Conservation (phyloP, 2,888 invertebrate species). For the Mythimna lalbum region DNA sequence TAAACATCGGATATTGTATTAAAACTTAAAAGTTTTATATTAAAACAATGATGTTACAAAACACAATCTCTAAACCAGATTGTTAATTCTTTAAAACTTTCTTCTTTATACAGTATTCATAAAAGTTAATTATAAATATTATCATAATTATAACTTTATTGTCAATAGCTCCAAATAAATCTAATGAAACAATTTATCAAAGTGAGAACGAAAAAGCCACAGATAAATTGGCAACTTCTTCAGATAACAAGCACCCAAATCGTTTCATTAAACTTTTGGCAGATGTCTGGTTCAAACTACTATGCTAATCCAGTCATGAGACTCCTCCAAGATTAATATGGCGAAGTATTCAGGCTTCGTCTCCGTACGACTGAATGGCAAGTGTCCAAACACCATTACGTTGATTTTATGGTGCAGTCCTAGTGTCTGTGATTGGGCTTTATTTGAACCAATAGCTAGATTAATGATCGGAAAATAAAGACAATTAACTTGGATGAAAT, state of each 20-base stretch:
- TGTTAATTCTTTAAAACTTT: too few species aligned
- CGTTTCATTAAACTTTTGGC: slow-evolving; percentile 44
- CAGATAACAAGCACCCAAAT: slow-evolving; percentile 10
- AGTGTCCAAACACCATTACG: slow-evolving; percentile 56
- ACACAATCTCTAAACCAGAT: too few species aligned
- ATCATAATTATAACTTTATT: too few species aligned
- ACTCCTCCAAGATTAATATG: slow-evolving; percentile 27
- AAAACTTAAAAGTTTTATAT: not conserved
- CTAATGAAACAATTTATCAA: not conserved
- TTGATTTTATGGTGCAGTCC: slow-evolving; percentile 49
- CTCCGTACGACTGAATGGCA: slow-evolving; percentile 43
- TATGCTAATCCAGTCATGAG: slow-evolving; percentile 42
- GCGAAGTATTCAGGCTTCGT: slow-evolving; percentile 16
- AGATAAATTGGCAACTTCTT: not conserved
- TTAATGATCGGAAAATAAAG: slow-evolving; percentile 38
- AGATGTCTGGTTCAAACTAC: slow-evolving; percentile 17
- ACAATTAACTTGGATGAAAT: slow-evolving; percentile 14
- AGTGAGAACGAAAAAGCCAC: not conserved
- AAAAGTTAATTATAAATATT: too few species aligned
- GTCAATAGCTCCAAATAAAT: not conserved
- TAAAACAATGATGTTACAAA: too few species aligned
- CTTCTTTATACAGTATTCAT: too few species aligned
- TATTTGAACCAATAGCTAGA: slow-evolving; percentile 41
- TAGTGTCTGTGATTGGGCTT: slow-evolving; percentile 38
- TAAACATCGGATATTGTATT: not conserved